Evolutionary conservation across 2,113 vertebrate genomes (phyloP), one percentile per base, ranked within the genome.

Genomic region (Nothobranchius furzeri): DNA sequence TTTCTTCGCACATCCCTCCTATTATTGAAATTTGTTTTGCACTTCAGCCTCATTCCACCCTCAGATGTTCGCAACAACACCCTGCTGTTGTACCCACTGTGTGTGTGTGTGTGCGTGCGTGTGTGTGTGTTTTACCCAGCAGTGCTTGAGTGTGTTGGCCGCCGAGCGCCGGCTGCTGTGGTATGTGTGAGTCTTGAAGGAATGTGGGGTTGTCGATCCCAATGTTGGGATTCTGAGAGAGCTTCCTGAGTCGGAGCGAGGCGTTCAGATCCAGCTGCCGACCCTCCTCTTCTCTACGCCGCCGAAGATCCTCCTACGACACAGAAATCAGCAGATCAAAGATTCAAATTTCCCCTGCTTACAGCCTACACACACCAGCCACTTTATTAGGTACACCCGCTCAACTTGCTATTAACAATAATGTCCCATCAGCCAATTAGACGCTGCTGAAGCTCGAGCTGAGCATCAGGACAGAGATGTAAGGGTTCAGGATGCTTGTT

Each of bases 161-260:
- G 55, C 61, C 14, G 4, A 79, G 58, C 0, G 45, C 25, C 8
- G 47, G 78, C 61, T 79, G 85, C 77, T 71, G 78, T 0, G 73
- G 40, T 0, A 68, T 53, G 53, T 75, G 57, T 1, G 68, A 12
- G 63, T 84, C 98, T 60, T 96, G 93, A 17, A 95, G 95, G 93
- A 99, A 99, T 71, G 97, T 97, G 58, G 98, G 98, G 84, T 99
- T 99, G 93, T 99, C 98, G 78, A 99, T 99, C 91, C 98, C 98
- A 69, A 95, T 94, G 88, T 96, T 96, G 61, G 98, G 96, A 87
- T 97, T 96, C 64, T 99, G 98, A 68, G 98, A 94, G 72, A 99
- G 92, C 78, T 98, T 96, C 85, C 97, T 95, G 79, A 99, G 95
- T 79, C 97, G 93, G 87, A 98, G 94, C 8, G 98, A 99, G 78